Evolutionary conservation across 2,888 invertebrate genomes (phyloP), one percentile per base, ranked within the genome.

Genomic region (Drosophila planitibia): DNA sequence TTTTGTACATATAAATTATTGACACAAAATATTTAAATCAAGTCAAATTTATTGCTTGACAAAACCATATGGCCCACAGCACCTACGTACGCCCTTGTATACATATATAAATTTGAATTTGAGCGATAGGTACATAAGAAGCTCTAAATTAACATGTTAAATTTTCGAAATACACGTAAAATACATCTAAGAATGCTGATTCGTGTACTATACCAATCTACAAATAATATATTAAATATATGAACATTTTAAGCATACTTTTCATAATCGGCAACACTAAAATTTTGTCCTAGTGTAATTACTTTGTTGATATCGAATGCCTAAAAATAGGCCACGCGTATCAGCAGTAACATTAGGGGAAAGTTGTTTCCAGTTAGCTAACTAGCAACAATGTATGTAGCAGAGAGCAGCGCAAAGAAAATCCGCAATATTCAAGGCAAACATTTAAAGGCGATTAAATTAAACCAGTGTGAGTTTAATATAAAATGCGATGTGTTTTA

Each of bases 341-440:
- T 84, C 88, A 51, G 6, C 3, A 22, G 25, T 25, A 12, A 33
- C 25, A 22, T 25, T 69, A 65, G 74, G 85, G 71, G 88, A 88
- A 88, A 84, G 83, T 85, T 70, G 30, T 53, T 47, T 67, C 25
- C 64, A 64, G 70, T 77, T 77, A 85, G 76, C 70, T 78, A 70
- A 78, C 59, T 67, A 66, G 39, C 4, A 66, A 51, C 49, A 52
- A 28, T 49, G 41, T 51, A 57, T 53, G 65, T 32, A 52, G 81
- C 71, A 68, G 63, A 64, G 76, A 67, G 53, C 75, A 74, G 70
- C 67, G 51, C 72, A 71, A 68, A 65, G 64, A 51, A 61, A 59
- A 62, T 67, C 53, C 55, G 70, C 81, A 66, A 71, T 53, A 70
- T 82, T 85, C 89, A 85, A 85, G 85, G 85, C 82, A 64, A 83